Base-by-base conservation (phyloP, 2,888 invertebrate species). In the Timema podura region DNA sequence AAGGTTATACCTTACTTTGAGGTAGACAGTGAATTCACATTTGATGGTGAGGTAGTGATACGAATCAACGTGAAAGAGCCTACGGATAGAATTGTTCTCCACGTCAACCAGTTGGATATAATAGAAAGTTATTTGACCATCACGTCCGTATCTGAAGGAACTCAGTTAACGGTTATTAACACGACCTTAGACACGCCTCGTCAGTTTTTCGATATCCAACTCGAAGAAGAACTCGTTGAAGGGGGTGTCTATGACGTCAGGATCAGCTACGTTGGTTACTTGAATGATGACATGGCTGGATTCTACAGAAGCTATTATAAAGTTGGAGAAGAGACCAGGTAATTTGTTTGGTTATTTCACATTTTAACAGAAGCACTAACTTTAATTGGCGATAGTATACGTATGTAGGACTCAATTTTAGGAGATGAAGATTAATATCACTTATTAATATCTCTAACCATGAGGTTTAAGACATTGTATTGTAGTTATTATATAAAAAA, bases 201-300 rank as follows among this genome's bases (percentile, higher is more conserved):
- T 0, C 85, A 88, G 73, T 82, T 85, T 65, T 77, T 86, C 16
- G 84, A 79, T 13, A 82, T 89, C 10, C 76, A 77, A 51, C 76
- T 87, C n/a, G 77, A 70, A 0, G 75, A 75, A 0, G 64, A 75
- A 0, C 71, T 88, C 48, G 71, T 73, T 0, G 76, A 78, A 0
- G 80, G 82, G 0, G 78, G 79, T 15, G 80, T 79, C 0, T 86
- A 89, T 76, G 77, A 77, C 0, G 75, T 89, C 2, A 79, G 82
- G 70, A 87, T 91, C 72, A 78, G 81, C 0, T 92, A 87, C 75
- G 78, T 77, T 0, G 89, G 87, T 0, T 78, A 79, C 5, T 85
- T 89, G 70, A 85, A 85, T 49, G 82, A 82, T 16, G 85, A 87
- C 57, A 83, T 89, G 78, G 85, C 85, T 70, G 91, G 91, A 30